Conservation (phyloP, 2,113 vertebrate genomes). For the Notechis scutatus region DNA sequence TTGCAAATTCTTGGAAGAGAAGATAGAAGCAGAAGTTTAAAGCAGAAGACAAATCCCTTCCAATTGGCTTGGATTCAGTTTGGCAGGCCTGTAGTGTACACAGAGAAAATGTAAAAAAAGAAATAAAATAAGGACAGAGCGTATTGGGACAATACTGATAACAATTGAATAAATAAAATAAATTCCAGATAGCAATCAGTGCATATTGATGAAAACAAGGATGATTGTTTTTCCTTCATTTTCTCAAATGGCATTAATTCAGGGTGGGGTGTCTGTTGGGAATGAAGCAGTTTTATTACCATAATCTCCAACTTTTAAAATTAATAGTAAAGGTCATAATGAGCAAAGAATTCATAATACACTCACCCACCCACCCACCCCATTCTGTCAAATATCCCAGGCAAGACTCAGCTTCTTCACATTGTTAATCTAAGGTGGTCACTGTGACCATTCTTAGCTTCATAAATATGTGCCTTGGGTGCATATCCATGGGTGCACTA, state of each 20-base stretch:
- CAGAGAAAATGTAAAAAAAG: conserved; percentile 20
- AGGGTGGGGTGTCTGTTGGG: not conserved
- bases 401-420: not conserved
- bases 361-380: not conserved
- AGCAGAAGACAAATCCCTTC: conserved; percentile 52
- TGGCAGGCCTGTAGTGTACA: conserved; percentile 52
- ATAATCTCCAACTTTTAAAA: not conserved
- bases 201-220: not conserved
- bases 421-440: not conserved
- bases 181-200: not conserved
- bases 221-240: not conserved
- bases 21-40: conserved; percentile 60
- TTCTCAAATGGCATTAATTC: not conserved
- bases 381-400: not conserved
- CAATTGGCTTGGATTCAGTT: conserved; percentile 50
- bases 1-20: conserved; percentile 61
- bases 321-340: not conserved
- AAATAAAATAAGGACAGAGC: not conserved
- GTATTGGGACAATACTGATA: conserved; percentile 5
- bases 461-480: not conserved
- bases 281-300: not conserved
- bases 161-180: conserved; percentile 21
- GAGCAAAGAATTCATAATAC: not conserved
- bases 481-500: not conserved
- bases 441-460: not conserved